Percentiles rank a stretch among this genome's conserved stretches.
phyloP scores from a whole-genome alignment of 1,140 invertebrate species.

The Geopemphigus sp. region DNA sequence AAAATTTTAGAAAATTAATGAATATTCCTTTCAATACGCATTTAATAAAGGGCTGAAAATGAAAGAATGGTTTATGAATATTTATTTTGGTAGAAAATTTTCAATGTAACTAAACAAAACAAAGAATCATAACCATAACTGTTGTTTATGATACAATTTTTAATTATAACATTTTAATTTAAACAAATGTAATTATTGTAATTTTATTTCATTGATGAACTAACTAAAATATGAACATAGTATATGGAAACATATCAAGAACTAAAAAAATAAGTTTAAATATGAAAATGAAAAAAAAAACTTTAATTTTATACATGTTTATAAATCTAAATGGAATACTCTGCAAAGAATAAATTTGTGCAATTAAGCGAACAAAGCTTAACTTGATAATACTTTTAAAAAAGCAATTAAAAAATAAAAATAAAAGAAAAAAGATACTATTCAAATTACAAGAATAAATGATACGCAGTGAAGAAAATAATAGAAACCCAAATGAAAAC shows the following conservation, averaged over 20 bases:
- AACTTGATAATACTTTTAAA: constrained; percentile 8
- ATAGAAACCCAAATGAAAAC: constrained; percentile 32
- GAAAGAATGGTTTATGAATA: background rate
- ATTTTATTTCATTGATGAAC: background rate
- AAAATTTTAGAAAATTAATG: background rate
- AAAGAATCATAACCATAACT: background rate
- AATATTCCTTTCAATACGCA: background rate
- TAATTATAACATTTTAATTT: background rate
- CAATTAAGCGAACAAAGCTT: constrained; percentile 22
- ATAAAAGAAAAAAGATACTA: background rate
- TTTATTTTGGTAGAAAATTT: background rate
- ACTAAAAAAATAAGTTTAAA: no score
- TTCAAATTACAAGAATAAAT: constrained; percentile 24
- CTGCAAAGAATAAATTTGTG: constrained; percentile 5
- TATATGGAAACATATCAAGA: no score
- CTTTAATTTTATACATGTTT: background rate
- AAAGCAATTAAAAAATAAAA: constrained; percentile 14
- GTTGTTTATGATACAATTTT: background rate
- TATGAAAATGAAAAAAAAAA: background rate
- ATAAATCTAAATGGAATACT: background rate
- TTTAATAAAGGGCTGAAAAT: background rate
- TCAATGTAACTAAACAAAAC: background rate
- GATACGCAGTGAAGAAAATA: constrained; percentile 43
- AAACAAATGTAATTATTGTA: background rate
- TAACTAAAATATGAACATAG: background rate